phyloP scores from a whole-genome alignment of 2,113 vertebrate species.

The Promerops cafer region DNA sequence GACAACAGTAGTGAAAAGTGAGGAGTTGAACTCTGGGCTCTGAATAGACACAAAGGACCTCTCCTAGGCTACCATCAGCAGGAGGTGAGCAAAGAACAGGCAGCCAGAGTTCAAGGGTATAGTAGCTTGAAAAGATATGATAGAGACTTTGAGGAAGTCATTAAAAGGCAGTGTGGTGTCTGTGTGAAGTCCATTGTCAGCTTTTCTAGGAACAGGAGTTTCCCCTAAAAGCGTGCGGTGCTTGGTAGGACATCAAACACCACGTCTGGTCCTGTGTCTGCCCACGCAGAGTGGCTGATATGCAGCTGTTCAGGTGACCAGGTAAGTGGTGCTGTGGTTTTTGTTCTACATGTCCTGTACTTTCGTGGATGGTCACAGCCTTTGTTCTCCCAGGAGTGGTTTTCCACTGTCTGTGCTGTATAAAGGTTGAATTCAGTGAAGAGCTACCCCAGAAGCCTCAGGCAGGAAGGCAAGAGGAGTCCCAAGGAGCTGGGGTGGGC shows the following conservation, averaged over 20 bases:
- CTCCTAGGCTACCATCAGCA: background rate
- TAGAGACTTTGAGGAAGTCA: background rate
- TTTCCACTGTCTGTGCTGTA: fast-evolving
- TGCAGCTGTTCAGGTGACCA: background rate
- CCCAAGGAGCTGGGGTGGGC: background rate
- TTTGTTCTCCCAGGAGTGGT: background rate
- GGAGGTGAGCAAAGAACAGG: background rate
- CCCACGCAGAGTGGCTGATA: background rate
- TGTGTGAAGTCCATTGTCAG: background rate
- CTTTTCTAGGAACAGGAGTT: background rate
- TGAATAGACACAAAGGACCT: background rate
- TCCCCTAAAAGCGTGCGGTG: background rate
- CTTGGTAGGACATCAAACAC: background rate
- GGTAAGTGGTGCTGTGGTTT: background rate
- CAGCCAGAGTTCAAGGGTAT: background rate
- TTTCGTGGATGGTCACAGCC: background rate
- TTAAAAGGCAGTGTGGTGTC: background rate
- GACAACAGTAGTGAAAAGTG: background rate
- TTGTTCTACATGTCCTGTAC: background rate
- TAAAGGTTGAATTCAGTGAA: background rate
- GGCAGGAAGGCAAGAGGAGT: background rate
- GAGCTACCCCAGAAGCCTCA: background rate
- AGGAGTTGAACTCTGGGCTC: background rate
- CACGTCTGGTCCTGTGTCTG: background rate
- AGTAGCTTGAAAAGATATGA: background rate